These are phyloP conservation scores for Argya squamiceps DNA, from an alignment of 2,797 vertebrate species.

Conservation along the genomic window DNA sequence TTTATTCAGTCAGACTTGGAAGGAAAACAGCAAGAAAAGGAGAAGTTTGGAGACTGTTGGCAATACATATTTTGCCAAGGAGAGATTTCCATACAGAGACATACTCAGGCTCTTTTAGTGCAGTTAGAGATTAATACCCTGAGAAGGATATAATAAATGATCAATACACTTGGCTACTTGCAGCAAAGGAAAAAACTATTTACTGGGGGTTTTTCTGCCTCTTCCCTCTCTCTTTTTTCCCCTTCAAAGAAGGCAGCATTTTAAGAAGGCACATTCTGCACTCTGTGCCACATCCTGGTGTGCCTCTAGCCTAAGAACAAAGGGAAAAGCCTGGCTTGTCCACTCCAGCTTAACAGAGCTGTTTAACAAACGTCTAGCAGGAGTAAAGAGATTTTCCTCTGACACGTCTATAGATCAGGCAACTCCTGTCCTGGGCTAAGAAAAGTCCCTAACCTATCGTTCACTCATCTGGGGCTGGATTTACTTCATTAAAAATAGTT, in stretches of 20 bases:
- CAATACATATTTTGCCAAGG: neutral
- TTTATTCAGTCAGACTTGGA: neutral
- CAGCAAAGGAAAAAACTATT: neutral
- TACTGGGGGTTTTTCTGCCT: neutral
- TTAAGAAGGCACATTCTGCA: neutral
- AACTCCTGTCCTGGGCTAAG: neutral
- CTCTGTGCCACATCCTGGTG: neutral
- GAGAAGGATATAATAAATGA: neutral
- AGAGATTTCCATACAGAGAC: neutral
- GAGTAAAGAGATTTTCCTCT: neutral
- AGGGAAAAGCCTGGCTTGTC: neutral
- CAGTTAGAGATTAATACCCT: neutral
- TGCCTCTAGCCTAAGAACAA: neutral
- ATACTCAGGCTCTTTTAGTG: neutral
- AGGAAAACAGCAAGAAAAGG: neutral
- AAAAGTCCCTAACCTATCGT: neutral
- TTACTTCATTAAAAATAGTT: slow-evolving; percentile 43
- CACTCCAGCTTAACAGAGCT: neutral
- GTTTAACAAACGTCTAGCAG: neutral
- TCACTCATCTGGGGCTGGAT: neutral
- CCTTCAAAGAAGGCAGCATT: neutral
- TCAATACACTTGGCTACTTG: neutral
- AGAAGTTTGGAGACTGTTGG: neutral
- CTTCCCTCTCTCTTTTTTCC: neutral
- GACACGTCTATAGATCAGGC: neutral